Conservation (phyloP, 2,888 invertebrate species). For the Empis stercorea region DNA sequence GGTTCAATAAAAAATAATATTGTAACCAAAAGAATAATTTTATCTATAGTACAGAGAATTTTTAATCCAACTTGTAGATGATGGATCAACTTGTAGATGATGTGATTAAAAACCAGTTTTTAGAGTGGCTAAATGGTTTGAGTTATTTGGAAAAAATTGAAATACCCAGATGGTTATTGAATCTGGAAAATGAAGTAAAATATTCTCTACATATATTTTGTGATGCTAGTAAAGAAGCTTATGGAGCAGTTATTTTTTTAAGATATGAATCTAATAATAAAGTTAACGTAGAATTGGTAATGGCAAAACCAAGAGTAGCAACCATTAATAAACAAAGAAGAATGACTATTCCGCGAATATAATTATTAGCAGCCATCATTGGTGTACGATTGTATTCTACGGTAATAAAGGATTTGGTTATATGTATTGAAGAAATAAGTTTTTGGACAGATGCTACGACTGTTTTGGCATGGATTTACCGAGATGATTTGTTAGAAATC, state of each 20-base stretch:
- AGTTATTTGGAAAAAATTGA: too few relatives aligned
- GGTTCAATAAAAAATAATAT: too few relatives aligned
- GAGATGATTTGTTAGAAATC: constrained; percentile 12
- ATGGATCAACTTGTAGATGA: too few relatives aligned
- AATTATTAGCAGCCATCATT: constrained; percentile 20
- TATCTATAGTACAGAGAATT: too few relatives aligned
- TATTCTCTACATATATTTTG: background rate
- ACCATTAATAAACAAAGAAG: constrained; percentile 17
- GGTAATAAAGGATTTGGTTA: constrained; percentile 10
- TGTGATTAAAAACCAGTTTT: too few relatives aligned
- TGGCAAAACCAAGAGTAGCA: constrained; percentile 20
- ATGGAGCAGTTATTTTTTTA: constrained; percentile 10
- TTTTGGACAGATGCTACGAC: constrained; percentile 22
- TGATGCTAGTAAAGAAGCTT: constrained; percentile 1
- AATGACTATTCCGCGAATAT: constrained; percentile 21
- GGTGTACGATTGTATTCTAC: constrained; percentile 14
- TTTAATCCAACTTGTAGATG: too few relatives aligned
- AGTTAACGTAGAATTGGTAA: constrained; percentile 14
- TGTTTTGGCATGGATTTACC: constrained; percentile 24
- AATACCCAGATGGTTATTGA: too few relatives aligned
- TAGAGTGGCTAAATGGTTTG: too few relatives aligned
- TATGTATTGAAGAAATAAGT: constrained; percentile 7
- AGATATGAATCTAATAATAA: constrained; percentile 10
- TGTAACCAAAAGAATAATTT: too few relatives aligned
- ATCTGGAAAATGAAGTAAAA: too few relatives aligned